Percentiles rank a stretch among this genome's conserved stretches.
Conservation (phyloP, 2,113 vertebrate species). For the Equus przewalskii region DNA sequence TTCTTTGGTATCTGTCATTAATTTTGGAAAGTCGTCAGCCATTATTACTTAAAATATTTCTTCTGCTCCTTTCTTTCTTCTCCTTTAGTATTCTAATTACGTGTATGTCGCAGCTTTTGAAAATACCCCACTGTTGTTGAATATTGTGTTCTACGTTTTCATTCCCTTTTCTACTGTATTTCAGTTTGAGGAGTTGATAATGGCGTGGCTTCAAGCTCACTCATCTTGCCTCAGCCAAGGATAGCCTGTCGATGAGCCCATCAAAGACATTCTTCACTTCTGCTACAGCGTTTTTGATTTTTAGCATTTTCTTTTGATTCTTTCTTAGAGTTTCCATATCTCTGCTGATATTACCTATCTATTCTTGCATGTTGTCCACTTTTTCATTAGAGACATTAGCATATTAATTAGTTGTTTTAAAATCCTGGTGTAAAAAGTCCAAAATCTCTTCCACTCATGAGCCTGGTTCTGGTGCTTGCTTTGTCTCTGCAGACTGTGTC, state of each 20-base stretch:
- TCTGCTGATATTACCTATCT: background rate
- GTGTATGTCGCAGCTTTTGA: background rate
- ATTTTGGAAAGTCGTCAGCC: background rate
- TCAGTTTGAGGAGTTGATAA: background rate
- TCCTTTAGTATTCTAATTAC: background rate
- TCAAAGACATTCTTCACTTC: background rate
- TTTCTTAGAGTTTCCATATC: background rate
- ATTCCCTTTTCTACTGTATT: background rate
- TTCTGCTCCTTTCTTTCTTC: background rate
- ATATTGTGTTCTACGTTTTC: background rate
- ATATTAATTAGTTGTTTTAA: background rate
- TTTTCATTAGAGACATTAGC: background rate
- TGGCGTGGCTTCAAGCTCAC: background rate
- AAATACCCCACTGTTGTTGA: background rate
- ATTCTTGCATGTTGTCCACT: background rate
- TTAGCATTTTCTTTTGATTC: background rate
- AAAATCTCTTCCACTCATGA: background rate
- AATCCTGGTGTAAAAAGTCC: background rate
- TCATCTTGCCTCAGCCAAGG: background rate
- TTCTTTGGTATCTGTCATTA: background rate
- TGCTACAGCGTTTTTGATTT: background rate
- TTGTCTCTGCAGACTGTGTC: background rate
- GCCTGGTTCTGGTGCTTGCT: background rate
- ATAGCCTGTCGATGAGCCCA: background rate
- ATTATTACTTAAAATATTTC: background rate